Conservation (phyloP, 1,140 invertebrate genomes). For the Adelges cooleyi region DNA sequence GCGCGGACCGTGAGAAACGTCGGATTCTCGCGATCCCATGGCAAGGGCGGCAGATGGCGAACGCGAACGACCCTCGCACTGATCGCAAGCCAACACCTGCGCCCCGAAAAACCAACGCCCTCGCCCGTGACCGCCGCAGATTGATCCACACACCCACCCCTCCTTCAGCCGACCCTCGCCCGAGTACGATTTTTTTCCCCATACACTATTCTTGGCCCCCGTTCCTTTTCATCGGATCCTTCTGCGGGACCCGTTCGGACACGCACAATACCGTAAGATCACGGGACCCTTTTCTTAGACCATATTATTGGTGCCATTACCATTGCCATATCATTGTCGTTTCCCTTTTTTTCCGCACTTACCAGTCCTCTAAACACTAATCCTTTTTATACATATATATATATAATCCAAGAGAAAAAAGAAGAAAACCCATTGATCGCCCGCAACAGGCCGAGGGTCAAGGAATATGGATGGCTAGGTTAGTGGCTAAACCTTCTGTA, state of each 20-base stretch:
- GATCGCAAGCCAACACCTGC: neutral
- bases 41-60: conserved; percentile 23
- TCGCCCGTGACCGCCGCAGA: conserved; percentile 19
- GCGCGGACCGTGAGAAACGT: conserved; percentile 25
- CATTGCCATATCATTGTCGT: no score
- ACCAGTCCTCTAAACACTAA: no score
- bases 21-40: conserved; percentile 27
- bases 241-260: conserved; percentile 11
- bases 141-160: conserved; percentile 20
- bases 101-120: neutral
- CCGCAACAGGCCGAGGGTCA: no score
- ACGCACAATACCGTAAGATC: conserved; percentile 23
- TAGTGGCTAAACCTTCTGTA: no score
- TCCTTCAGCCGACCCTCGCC: neutral
- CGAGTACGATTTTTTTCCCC: conserved; percentile 3
- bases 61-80: conserved; percentile 11
- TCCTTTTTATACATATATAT: no score
- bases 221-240: no score
- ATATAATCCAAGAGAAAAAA: no score
- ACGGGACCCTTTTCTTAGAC: neutral
- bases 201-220: no score
- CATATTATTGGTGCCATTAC: no score
- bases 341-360: no score
- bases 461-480: no score
- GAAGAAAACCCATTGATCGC: no score